Base-by-base conservation (phyloP, 2,113 vertebrate species). In the Gobius niger region DNA sequence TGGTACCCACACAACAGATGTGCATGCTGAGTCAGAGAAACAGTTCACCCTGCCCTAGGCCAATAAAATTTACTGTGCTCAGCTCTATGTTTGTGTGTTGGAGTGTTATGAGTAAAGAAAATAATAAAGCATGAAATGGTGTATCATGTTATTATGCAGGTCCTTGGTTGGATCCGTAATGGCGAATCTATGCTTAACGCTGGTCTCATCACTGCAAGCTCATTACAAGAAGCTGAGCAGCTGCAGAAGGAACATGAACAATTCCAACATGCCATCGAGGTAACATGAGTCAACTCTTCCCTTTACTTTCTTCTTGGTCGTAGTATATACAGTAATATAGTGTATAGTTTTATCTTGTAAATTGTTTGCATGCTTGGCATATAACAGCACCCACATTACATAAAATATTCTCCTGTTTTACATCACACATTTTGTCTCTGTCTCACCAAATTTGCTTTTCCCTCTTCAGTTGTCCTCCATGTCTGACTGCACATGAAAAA, bases 241-340 rank as follows among this genome's bases (percentile, higher is more conserved):
- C 92, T 99, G 61, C 98, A 99, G 89, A 93, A 97, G 74, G 97
- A 99, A 42, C 98, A 99, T 0, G 98, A 99, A 72, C 98, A 99
- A 71, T 99, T 99, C 87, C 98, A 99, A 81, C 97, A 99, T 24
- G 98, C 98, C 51, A 99, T 99, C 51, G 98, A 99, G 95, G 98
- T 99, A 89, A 85, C 82, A 52, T 10, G 59, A 40, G 40, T 62
- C 59, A 62, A 62, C 44, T 60, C n/a, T 41, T 42, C n/a, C 3
- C 11, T 24, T 34, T 6, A 11, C 5, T 56, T 19, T 19, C 24
- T 11, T 24, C 19, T 42, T 60, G 57, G 7, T 10, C n/a, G 41
- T 44, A 5, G 34, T 42, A 2, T 24, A 40, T 5, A n/a, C n/a
- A n/a, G n/a, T n/a, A 13, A 12, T 14, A 7, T 57, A 34, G 11